Evolutionary conservation across 2,888 invertebrate species (phyloP), one percentile per base, ranked within the genome.

Genomic region (Conops quadrifasciatus): DNA sequence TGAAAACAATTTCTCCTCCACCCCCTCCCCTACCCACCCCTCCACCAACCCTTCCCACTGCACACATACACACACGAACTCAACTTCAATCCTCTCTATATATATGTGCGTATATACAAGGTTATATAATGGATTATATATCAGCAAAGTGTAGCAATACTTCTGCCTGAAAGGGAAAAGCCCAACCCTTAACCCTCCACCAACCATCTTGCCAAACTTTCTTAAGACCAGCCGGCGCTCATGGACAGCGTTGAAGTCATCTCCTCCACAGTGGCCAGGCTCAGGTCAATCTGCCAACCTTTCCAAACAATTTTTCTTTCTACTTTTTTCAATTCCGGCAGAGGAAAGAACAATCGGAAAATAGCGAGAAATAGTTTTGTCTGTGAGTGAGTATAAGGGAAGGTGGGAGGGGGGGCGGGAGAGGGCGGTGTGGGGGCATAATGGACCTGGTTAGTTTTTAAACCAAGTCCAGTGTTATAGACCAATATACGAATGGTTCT

Each of bases 381-480:
- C 45, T 43, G 45, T 11, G n/a, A n/a, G n/a, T n/a, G n/a, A n/a
- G n/a, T n/a, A n/a, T n/a, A n/a, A n/a, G n/a, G n/a, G 9, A 36
- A 36, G 9, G 4, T 36, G 4, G 5, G 36, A 7, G 4, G 36
- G 9, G 36, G 36, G n/a, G 11, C 11, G 49, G 49, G 19, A 49
- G 19, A 49, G 4, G 49, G 45, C 45, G 45, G 13, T 43, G 45
- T 43, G 45, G 45, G 19, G 49, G 3, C 15, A 49, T 49, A 26
- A 21, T 15, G 28, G 26, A 24, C 26, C 2, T 13, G 28, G 58
- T 65, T 51, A 58, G 43, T 36, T 65, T 58, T 65, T 45, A 43
- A 65, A 28, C 15, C 62, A 45, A 59, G 58, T 51, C 68, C 45
- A 67, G 67, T 51, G 69, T 72, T 71, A 64, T 64, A 64, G 45